Evolutionary conservation across 2,113 vertebrate species (phyloP), one percentile per base, ranked within the genome.

Genomic region (Ptilonorhynchus violaceus): DNA sequence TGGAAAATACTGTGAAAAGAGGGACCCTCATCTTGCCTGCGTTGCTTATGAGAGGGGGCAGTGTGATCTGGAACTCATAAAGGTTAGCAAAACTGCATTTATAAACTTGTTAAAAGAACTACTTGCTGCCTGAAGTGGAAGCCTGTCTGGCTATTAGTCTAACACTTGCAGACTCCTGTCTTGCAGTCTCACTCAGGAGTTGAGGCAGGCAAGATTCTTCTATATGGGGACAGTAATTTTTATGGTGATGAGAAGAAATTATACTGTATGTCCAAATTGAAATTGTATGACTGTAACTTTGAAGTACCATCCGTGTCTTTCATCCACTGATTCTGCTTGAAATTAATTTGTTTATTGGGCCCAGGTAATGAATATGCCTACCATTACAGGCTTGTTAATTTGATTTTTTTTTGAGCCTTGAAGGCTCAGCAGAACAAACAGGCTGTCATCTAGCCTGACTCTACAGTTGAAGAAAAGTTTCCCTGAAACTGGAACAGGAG

Each of bases 31-130:
- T 76, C 88, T 99, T 88, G 99, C 99, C 88, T 99, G 98, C 2
- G 98, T 99, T 64, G 99, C 99, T 49, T 99, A 99, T 72, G 99
- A 99, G 97, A 98, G 98, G 84, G 99, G 99, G 1, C 98, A 99
- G 16, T 99, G 99, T 97, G 99, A 99, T 95, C 92, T 99, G 94
- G 99, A 99, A 20, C 98, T 99, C 91, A 99, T 99, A 97, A 98
- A 99, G 98, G 99, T 99, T 79, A 75, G 98, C 63, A 79, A 77
- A 85, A 58, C 55, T 82, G n/a, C 23, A 2, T 79, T 86, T 88
- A 13, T 84, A 59, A 89, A 55, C 39, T 7, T 30, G 22, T 42
- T 88, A 41, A 72, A 72, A 92, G 85, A 89, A 15, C 20, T 83
- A 2, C 39, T 74, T 91, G 46, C 46, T 95, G 31, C 83, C 67